These are phyloP conservation scores for Tragelaphus oryx DNA, from an alignment of 2,797 vertebrate genomes.

Conservation along the genomic window DNA sequence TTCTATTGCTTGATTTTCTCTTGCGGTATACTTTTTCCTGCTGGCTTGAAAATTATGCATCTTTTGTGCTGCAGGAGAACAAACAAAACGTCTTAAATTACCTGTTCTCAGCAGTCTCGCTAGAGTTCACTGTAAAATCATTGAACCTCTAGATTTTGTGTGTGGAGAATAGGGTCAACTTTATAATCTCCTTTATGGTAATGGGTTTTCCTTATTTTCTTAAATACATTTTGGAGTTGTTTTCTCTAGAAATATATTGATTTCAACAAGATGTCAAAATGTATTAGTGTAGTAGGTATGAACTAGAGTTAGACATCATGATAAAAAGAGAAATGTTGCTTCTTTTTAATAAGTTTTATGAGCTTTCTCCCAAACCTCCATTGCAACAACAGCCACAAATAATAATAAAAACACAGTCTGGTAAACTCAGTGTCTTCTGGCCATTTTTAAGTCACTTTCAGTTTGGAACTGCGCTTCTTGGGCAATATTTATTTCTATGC, in stretches of 20 bases:
- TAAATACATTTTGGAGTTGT: neutral
- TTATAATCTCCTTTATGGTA: neutral
- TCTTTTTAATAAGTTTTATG: neutral
- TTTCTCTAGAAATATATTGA: neutral
- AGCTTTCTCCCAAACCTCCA: neutral
- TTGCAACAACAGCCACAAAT: neutral
- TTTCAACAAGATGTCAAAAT: neutral
- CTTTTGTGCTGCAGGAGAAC: neutral
- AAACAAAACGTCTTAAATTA: constrained; percentile 1
- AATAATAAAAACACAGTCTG: neutral
- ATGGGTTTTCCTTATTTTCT: neutral
- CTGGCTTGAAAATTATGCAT: neutral
- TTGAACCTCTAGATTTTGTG: neutral
- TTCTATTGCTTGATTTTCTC: neutral
- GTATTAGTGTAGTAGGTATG: neutral
- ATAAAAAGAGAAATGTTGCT: neutral
- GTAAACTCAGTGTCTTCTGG: neutral
- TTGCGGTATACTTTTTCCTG: neutral
- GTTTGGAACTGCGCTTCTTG: neutral
- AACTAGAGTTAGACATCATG: neutral
- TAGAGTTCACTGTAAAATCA: neutral
- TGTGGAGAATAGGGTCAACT: neutral
- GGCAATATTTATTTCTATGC: neutral
- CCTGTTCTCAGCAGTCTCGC: neutral
- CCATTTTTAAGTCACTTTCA: neutral